Evolutionary conservation across 2,113 vertebrate species (phyloP).

Genomic region (Eretmochelys imbricata): DNA sequence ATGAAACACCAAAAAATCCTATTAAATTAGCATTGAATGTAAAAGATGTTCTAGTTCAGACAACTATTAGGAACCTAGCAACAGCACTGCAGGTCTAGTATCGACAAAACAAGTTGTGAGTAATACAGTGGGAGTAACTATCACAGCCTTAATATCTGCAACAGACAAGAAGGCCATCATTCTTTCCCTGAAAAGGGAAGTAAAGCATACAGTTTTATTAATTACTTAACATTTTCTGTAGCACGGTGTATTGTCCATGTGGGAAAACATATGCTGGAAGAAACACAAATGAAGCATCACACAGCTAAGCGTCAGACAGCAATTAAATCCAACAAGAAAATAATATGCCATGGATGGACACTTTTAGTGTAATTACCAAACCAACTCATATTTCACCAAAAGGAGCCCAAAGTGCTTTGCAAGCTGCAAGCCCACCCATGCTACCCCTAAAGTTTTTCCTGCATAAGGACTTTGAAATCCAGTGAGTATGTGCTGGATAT

Average conservation of each 20-base stretch:
- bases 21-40: neutral
- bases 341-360: neutral
- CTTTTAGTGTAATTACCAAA: neutral
- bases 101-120: neutral
- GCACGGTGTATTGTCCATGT: neutral
- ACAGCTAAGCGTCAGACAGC: neutral
- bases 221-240: conserved; percentile 19
- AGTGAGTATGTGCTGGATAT: conserved; percentile 55
- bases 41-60: neutral
- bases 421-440: neutral
- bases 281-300: neutral
- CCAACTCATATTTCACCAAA: neutral
- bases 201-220: conserved; percentile 27
- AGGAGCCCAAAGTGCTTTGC: neutral
- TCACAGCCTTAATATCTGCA: conserved; percentile 22
- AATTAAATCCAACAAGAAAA: neutral
- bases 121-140: neutral
- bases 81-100: neutral
- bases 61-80: neutral
- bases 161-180: conserved; percentile 16
- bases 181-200: conserved; percentile 14
- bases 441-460: conserved; percentile 34
- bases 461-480: conserved; percentile 35
- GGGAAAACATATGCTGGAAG: neutral
- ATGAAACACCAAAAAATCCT: neutral